Evolutionary conservation across 2,113 vertebrate genomes (phyloP).

Genomic region (Saccopteryx bilineata): DNA sequence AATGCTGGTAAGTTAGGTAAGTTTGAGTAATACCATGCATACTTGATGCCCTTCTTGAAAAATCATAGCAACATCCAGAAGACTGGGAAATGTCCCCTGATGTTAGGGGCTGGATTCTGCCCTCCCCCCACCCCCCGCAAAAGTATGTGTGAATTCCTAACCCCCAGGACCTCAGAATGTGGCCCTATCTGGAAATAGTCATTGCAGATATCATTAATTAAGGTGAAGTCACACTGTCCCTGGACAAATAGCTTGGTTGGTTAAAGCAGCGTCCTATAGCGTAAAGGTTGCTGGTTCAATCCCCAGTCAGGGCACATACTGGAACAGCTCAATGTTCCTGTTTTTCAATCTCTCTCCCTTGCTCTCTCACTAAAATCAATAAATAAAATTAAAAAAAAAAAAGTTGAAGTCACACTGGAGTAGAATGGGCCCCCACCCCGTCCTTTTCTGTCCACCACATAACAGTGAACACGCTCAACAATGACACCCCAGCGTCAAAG

Average conservation of each 20-base stretch:
- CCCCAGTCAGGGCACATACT: no score
- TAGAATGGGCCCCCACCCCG: background rate
- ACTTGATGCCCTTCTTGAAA: background rate
- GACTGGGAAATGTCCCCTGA: background rate
- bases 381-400: no score
- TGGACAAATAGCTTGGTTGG: no score
- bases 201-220: background rate
- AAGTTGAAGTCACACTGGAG: background rate
- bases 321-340: no score
- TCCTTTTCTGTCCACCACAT: background rate
- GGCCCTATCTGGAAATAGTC: constrained; percentile 21
- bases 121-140: accelerated
- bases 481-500: background rate
- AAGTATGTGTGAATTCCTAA: background rate
- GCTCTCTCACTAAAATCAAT: no score
- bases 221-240: no score
- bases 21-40: background rate
- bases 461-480: background rate
- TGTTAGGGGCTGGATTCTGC: background rate
- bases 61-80: background rate
- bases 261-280: no score
- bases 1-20: background rate
- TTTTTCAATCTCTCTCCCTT: no score
- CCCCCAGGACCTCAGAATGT: background rate
- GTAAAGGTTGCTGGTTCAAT: no score